Conservation (phyloP, 2,888 invertebrate genomes). For the Neoascia interrupta region DNA sequence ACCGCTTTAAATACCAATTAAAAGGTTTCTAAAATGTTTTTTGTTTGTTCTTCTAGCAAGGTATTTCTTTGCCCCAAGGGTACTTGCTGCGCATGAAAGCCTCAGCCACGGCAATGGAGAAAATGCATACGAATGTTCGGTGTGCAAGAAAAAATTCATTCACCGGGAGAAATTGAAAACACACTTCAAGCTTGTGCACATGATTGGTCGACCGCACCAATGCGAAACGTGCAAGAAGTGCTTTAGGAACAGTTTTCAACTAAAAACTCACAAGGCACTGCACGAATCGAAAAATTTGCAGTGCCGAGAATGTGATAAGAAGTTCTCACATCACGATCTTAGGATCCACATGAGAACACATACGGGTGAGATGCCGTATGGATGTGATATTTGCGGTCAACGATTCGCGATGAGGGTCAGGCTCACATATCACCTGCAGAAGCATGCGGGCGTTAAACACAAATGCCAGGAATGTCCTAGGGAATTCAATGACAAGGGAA, state of each 20-base stretch:
- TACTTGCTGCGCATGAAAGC: slow-evolving; percentile 65
- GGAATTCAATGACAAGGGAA: slow-evolving; percentile 70
- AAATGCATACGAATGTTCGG: slow-evolving; percentile 27
- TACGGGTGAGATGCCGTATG: slow-evolving; percentile 72
- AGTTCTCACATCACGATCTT: slow-evolving; percentile 71
- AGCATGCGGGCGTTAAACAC: slow-evolving; percentile 71
- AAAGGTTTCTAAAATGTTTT: background rate
- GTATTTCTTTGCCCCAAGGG: slow-evolving; percentile 56
- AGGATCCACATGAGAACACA: slow-evolving; percentile 71
- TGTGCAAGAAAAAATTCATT: slow-evolving; percentile 39
- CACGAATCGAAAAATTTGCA: slow-evolving; percentile 69
- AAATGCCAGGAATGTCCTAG: slow-evolving; percentile 68
- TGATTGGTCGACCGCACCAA: slow-evolving; percentile 53
- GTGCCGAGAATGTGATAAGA: slow-evolving; percentile 71
- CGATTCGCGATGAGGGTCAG: slow-evolving; percentile 72
- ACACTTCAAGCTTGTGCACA: slow-evolving; percentile 36
- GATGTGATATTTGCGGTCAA: slow-evolving; percentile 71
- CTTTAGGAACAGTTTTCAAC: slow-evolving; percentile 70
- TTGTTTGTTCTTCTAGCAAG: slow-evolving; percentile 48
- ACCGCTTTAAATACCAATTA: background rate
- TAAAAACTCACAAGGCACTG: slow-evolving; percentile 70
- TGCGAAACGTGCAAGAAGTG: slow-evolving; percentile 72
- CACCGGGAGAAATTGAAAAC: slow-evolving; percentile 32
- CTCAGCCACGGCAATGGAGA: slow-evolving; percentile 53
- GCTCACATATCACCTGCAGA: slow-evolving; percentile 72